Evolutionary conservation across 2,888 invertebrate genomes (phyloP), one percentile per base, ranked within the genome.

Genomic region (Lysandra bellargus): DNA sequence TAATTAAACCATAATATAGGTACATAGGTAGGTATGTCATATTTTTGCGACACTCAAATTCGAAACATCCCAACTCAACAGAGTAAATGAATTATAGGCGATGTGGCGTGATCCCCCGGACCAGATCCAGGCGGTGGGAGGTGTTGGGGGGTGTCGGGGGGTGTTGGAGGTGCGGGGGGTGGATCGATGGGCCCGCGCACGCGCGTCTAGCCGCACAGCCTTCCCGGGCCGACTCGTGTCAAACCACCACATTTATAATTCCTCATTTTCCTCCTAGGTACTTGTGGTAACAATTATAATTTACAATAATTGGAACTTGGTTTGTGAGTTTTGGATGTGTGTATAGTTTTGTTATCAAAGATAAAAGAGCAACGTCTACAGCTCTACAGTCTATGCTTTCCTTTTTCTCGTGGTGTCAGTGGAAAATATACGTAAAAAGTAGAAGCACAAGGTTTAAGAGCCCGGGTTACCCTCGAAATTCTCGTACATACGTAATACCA

Each of bases 121-220:
- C 69, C 69, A 14, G 69, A 12, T 69, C 33, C 69, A 69, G 69
- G 69, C 1, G 23, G 88, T 89, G 88, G 85, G 85, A 57, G 57
- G 57, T 57, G 57, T 81, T 82, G 83, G 81, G 80, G 80, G 81
- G 80, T 82, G 80, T 82, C 80, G 82, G 84, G 81, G 84, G 84
- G 53, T 1, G 49, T 81, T 83, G 83, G 82, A 86, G 83, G 84
- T 83, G n/a, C 81, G 83, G 83, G 82, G 81, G 83, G 83, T 82
- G 86, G 91, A 93, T 93, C 93, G 93, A 94, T 93, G 88, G 83
- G 82, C 80, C 85, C 84, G 89, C 90, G 92, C 93, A 92, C 89
- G 92, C 92, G 90, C 30, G 30, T 4, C 6, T 37, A 72, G 78
- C 78, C 78, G 49, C 9, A 81, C 79, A 84, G 85, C 85, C 84